Percentiles rank a stretch among this genome's conserved stretches.
These are phyloP conservation scores for Stomatorhinus walkeri DNA, from an alignment of 2,797 vertebrate genomes.

Conservation along the genomic window DNA sequence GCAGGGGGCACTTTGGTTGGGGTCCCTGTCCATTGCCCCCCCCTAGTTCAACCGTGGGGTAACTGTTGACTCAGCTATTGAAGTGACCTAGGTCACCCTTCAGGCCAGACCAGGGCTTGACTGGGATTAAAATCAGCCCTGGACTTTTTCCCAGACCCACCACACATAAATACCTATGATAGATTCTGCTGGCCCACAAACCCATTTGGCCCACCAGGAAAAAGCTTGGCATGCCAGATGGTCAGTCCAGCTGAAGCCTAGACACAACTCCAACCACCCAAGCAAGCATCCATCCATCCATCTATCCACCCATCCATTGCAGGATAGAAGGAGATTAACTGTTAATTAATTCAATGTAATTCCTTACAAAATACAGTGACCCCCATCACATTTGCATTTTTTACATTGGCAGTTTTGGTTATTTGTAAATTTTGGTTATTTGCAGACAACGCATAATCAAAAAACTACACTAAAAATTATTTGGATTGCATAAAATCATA, in stretches of 20 bases:
- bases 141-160: neutral
- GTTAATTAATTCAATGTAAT: neutral
- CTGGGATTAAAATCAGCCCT: neutral
- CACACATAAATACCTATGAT: neutral
- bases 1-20: neutral
- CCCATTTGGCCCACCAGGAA: neutral
- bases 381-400: neutral
- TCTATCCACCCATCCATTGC: neutral
- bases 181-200: neutral
- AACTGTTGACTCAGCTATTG: neutral
- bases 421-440: neutral
- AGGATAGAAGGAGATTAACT: neutral
- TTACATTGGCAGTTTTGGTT: neutral
- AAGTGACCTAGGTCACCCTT: neutral
- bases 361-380: neutral
- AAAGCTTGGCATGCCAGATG: neutral
- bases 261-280: neutral
- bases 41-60: neutral
- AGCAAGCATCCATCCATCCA: neutral
- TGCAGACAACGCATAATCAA: neutral
- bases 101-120: neutral
- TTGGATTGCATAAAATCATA: neutral
- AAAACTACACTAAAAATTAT: neutral
- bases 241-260: neutral
- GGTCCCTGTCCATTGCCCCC: neutral